phyloP scores from a whole-genome alignment of 2,113 vertebrate genomes.

The Xiphophorus hellerii region DNA sequence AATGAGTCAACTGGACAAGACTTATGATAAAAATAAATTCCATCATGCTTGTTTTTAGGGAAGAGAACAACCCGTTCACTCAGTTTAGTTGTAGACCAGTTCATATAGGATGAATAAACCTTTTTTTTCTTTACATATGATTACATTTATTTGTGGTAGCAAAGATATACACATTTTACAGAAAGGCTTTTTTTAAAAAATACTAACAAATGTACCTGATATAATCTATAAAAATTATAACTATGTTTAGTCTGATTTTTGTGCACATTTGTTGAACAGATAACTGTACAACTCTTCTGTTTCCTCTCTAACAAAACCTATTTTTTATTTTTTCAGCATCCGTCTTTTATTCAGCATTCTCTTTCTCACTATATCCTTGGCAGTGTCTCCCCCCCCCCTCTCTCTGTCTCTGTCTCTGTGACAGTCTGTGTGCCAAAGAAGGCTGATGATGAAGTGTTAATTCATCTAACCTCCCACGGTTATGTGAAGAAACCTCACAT shows the following conservation, averaged over 20 bases:
- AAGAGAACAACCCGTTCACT: background rate
- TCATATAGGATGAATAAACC: background rate
- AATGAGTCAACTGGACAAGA: slow-evolving; percentile 57
- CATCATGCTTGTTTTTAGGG: slow-evolving; percentile 21
- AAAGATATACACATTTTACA: background rate
- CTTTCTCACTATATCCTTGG: slow-evolving; percentile 16
- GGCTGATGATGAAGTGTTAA: slow-evolving; percentile 62
- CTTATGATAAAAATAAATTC: slow-evolving; percentile 16
- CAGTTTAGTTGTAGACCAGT: background rate
- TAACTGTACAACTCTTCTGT: background rate
- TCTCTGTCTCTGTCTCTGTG: slow-evolving; percentile 35
- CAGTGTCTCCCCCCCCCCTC: background rate
- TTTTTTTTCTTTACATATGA: background rate
- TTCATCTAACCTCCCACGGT: slow-evolving; percentile 62
- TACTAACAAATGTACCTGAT: too few relatives aligned
- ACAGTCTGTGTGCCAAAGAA: slow-evolving; percentile 47
- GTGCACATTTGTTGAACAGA: background rate
- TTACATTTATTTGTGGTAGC: background rate
- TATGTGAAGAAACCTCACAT: slow-evolving; percentile 56
- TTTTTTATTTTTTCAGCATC: slow-evolving; percentile 10
- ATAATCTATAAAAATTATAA: background rate
- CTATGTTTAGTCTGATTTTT: background rate
- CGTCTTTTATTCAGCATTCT: slow-evolving; percentile 21
- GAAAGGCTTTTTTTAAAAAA: background rate
- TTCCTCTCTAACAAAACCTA: background rate